Conservation (phyloP, 2,888 invertebrate genomes). For the Acanthopleura granulata region DNA sequence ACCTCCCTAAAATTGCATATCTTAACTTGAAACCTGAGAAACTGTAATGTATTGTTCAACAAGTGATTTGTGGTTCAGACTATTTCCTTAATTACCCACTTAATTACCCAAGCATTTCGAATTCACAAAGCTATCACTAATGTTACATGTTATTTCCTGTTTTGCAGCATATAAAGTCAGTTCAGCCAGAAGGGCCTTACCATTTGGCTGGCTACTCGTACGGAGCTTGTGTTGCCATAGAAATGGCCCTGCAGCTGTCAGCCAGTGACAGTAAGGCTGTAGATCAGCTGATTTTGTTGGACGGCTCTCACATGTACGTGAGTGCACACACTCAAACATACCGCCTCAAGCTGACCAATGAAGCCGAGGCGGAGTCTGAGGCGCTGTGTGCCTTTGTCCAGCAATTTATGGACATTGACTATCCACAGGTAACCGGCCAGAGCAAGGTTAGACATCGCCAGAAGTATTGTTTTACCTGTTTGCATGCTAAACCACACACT, state of each 20-base stretch:
- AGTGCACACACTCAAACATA: conserved; percentile 68
- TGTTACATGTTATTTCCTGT: conserved; percentile 14
- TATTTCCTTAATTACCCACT: neutral
- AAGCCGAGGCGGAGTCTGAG: conserved; percentile 51
- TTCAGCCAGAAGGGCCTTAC: conserved; percentile 88
- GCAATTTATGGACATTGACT: conserved; percentile 51
- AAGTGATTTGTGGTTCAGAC: neutral
- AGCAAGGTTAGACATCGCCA: neutral
- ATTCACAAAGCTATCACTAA: neutral
- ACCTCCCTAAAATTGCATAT: too few species aligned
- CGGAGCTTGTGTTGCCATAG: conserved; percentile 94
- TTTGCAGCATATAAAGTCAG: conserved; percentile 78
- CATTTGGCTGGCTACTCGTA: conserved; percentile 94
- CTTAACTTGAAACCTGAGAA: too few species aligned
- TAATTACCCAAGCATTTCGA: neutral
- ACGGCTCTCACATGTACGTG: conserved; percentile 78
- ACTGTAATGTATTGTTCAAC: too few species aligned
- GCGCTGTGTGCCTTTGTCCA: conserved; percentile 58
- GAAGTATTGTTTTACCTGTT: neutral
- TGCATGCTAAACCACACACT: too few species aligned
- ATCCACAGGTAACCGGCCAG: conserved; percentile 41
- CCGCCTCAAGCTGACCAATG: conserved; percentile 44
- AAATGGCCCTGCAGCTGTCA: conserved; percentile 91
- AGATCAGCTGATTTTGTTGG: conserved; percentile 81
- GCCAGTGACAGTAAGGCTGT: conserved; percentile 34